These are phyloP conservation scores for Heliornis fulica DNA, from an alignment of 2,113 vertebrate species.

Conservation along the genomic window DNA sequence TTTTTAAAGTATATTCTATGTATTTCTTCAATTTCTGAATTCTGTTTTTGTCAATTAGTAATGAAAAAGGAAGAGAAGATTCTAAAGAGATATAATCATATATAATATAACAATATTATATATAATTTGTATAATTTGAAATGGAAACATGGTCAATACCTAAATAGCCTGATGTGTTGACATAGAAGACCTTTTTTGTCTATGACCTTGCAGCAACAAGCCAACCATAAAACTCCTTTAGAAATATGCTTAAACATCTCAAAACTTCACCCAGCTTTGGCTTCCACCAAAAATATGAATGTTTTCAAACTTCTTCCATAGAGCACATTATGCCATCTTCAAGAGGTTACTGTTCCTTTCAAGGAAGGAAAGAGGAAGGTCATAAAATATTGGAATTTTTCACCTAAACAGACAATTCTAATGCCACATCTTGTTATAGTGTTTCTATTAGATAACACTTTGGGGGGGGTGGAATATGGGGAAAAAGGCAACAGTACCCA, in stretches of 20 bases:
- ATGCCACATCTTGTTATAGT: not conserved
- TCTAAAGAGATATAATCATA: too few relatives aligned
- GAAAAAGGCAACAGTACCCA: accelerated
- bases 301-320: not conserved
- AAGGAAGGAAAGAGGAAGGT: too few relatives aligned
- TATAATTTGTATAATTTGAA: not conserved
- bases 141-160: not conserved
- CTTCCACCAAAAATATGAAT: not conserved
- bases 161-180: not conserved
- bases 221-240: not conserved
- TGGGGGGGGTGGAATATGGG: accelerated
- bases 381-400: not conserved
- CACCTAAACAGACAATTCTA: not conserved
- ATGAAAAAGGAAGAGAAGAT: not conserved
- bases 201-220: not conserved
- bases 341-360: too few relatives aligned
- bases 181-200: not conserved
- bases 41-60: not conserved
- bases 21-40: not conserved
- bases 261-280: not conserved
- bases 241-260: not conserved
- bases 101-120: too few relatives aligned
- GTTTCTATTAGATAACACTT: not conserved
- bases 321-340: not conserved
- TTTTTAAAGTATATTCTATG: not conserved